These are phyloP conservation scores for Drosophila recens DNA, from an alignment of 2,888 invertebrate species.

Conservation along the genomic window DNA sequence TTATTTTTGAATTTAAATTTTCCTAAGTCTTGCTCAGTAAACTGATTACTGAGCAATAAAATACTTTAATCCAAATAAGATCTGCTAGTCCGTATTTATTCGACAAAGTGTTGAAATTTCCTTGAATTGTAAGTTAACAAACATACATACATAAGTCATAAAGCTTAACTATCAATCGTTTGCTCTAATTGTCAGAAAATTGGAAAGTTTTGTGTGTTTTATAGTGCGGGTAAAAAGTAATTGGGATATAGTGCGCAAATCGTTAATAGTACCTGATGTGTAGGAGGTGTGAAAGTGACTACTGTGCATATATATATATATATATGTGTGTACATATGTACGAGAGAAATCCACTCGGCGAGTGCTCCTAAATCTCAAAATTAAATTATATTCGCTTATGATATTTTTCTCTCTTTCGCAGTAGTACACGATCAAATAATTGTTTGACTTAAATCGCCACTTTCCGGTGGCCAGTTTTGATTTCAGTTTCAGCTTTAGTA, in stretches of 20 bases:
- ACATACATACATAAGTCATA: constrained; percentile 35
- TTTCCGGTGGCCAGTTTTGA: constrained; percentile 9
- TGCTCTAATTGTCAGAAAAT: constrained; percentile 69
- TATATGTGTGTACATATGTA: not conserved
- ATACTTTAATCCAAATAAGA: constrained; percentile 38
- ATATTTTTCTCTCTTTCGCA: constrained; percentile 19
- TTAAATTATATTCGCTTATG: constrained; percentile 11
- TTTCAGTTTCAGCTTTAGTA: constrained; percentile 10
- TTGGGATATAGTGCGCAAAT: constrained; percentile 29
- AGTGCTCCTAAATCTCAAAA: constrained; percentile 14
- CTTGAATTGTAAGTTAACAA: constrained; percentile 41
- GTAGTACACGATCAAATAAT: constrained; percentile 23
- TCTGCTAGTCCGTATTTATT: constrained; percentile 15
- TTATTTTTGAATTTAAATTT: constrained; percentile 13
- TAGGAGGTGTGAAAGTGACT: constrained; percentile 46
- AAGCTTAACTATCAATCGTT: constrained; percentile 58
- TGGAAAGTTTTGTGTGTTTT: constrained; percentile 63
- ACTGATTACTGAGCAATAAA: constrained; percentile 52
- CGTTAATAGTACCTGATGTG: constrained; percentile 26
- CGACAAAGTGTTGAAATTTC: constrained; percentile 53
- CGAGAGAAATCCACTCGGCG: constrained; percentile 14
- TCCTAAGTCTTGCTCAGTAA: constrained; percentile 31
- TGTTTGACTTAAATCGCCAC: constrained; percentile 33
- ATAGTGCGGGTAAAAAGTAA: constrained; percentile 48
- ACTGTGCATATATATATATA: not conserved